Conservation (phyloP, 2,888 invertebrate genomes). For the Netelia fuscicornis region DNA sequence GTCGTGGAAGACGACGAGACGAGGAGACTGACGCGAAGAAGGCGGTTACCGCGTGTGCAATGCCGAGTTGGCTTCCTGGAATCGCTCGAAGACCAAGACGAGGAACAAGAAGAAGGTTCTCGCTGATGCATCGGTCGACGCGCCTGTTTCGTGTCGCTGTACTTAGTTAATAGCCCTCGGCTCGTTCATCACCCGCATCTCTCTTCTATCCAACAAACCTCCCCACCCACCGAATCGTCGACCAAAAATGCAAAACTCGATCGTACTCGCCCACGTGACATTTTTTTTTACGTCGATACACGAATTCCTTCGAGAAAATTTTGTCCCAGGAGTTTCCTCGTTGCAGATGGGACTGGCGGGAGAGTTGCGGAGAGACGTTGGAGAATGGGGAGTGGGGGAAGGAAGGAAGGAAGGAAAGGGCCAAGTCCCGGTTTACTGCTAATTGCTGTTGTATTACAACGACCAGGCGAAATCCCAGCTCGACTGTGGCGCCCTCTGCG, state of each 20-base stretch:
- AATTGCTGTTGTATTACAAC: constrained; percentile 79
- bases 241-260: too few relatives aligned
- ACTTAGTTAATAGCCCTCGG: constrained; percentile 80
- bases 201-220: constrained; percentile 28
- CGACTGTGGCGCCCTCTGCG: constrained; percentile 68
- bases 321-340: neutral
- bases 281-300: constrained; percentile 4
- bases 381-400: constrained; percentile 62
- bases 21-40: constrained; percentile 71
- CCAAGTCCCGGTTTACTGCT: constrained; percentile 77
- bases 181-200: constrained; percentile 42
- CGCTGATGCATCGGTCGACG: constrained; percentile 79
- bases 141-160: constrained; percentile 79
- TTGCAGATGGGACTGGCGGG: constrained; percentile 6
- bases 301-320: neutral
- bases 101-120: constrained; percentile 48
- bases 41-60: constrained; percentile 69
- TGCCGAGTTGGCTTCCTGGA: constrained; percentile 70
- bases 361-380: constrained; percentile 23
- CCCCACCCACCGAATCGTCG: neutral
- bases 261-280: neutral
- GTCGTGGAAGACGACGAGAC: constrained; percentile 59
- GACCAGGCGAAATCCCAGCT: constrained; percentile 75
- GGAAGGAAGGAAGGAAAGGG: constrained; percentile 32
- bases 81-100: constrained; percentile 75